Evolutionary conservation across 2,797 vertebrate species (phyloP).

Genomic region (Chelon labrosus): DNA sequence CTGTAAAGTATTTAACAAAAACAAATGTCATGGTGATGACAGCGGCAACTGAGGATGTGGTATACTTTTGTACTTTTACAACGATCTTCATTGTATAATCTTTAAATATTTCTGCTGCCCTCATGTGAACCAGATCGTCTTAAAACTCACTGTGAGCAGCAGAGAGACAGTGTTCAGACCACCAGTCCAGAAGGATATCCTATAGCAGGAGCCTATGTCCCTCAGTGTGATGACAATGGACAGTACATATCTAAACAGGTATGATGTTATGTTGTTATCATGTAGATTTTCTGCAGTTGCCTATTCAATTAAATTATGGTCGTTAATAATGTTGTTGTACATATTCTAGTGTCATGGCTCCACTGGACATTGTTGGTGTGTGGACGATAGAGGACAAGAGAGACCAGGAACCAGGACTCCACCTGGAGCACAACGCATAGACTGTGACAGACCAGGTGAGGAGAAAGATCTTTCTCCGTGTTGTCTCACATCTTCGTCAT

Average conservation of each 20-base stretch:
- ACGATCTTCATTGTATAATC: too few species aligned
- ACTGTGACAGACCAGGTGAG: conserved; percentile 84
- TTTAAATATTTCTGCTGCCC: neutral
- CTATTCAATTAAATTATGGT: too few species aligned
- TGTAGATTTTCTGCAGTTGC: too few species aligned
- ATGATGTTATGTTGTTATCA: too few species aligned
- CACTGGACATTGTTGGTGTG: conserved; percentile 91
- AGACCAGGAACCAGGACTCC: conserved; percentile 81
- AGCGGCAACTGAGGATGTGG: too few species aligned
- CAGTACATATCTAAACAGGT: conserved; percentile 69
- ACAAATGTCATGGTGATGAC: too few species aligned
- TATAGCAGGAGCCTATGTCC: conserved; percentile 58
- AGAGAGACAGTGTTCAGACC: conserved; percentile 65
- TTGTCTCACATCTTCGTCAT: too few species aligned
- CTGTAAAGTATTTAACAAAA: too few species aligned
- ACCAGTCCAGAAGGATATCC: conserved; percentile 47
- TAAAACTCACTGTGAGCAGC: conserved; percentile 77
- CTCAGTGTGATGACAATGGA: conserved; percentile 79
- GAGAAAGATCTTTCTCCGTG: neutral
- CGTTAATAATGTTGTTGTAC: too few species aligned
- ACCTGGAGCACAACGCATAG: conserved; percentile 64
- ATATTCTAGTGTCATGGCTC: conserved; percentile 87
- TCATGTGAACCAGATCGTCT: conserved; percentile 50
- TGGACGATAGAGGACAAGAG: conserved; percentile 85
- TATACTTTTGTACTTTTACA: too few species aligned